phyloP scores from a whole-genome alignment of 2,113 vertebrate genomes.

The Gymnarchus niloticus region DNA sequence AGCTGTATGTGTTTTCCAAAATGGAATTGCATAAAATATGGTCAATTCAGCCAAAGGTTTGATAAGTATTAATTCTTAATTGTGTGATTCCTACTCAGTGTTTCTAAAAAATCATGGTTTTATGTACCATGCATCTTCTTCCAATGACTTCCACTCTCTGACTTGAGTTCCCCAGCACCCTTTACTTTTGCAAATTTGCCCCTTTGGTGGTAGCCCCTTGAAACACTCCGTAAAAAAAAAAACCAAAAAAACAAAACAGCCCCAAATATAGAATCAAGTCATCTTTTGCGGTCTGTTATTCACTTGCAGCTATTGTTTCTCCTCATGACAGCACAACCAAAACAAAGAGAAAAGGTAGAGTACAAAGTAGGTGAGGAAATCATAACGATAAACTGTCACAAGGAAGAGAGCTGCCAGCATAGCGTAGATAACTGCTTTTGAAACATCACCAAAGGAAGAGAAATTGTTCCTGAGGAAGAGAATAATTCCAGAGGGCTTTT shows the following conservation, averaged over 20 bases:
- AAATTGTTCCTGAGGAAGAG: slow-evolving; percentile 48
- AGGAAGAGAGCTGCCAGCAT: slow-evolving; percentile 75
- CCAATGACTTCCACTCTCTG: background rate
- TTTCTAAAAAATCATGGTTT: background rate
- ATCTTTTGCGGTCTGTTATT: slow-evolving; percentile 30
- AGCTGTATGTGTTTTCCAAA: background rate
- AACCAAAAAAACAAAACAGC: slow-evolving; percentile 8
- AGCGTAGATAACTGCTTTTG: slow-evolving; percentile 63
- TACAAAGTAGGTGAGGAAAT: slow-evolving; percentile 73
- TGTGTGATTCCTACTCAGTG: background rate
- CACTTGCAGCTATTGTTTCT: slow-evolving; percentile 57
- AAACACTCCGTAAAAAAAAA: slow-evolving; percentile 38
- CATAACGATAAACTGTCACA: slow-evolving; percentile 69
- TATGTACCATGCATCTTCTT: background rate
- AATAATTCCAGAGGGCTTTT: slow-evolving; percentile 36
- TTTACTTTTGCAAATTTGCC: background rate
- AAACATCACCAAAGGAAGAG: slow-evolving; percentile 55
- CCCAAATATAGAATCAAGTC: background rate
- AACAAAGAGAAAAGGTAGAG: slow-evolving; percentile 78
- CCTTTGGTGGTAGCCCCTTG: slow-evolving; percentile 30
- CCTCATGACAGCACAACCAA: slow-evolving; percentile 71
- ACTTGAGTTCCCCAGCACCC: background rate
- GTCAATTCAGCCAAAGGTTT: slow-evolving; percentile 13
- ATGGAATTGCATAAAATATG: background rate
- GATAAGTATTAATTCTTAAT: background rate